phyloP scores from a whole-genome alignment of 2,888 invertebrate genomes.

The Taenaris catops region DNA sequence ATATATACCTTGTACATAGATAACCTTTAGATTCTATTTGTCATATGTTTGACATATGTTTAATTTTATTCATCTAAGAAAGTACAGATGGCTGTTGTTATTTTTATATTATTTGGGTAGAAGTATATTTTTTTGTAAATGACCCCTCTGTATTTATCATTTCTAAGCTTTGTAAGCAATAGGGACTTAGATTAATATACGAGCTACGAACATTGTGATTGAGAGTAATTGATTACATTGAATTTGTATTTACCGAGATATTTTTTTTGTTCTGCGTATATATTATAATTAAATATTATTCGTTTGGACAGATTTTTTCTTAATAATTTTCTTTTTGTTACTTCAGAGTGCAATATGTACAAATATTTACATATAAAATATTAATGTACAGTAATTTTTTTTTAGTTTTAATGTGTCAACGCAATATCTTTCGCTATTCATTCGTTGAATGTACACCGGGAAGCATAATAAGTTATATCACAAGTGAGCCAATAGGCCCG shows the following conservation, averaged over 20 bases:
- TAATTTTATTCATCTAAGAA: conserved; percentile 79
- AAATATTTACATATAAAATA: conserved; percentile 82
- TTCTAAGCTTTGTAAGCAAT: conserved; percentile 75
- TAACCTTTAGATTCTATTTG: conserved; percentile 72
- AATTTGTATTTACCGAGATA: conserved; percentile 64
- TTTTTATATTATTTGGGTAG: conserved; percentile 80
- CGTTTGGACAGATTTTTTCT: conserved; percentile 67
- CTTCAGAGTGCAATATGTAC: conserved; percentile 87
- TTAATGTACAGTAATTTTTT: conserved; percentile 72
- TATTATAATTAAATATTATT: conserved; percentile 54
- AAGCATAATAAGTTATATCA: conserved; percentile 73
- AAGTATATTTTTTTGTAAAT: conserved; percentile 78
- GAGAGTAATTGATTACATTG: conserved; percentile 49
- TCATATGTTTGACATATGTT: conserved; percentile 79
- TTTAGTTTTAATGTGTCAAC: conserved; percentile 77
- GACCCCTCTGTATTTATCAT: conserved; percentile 79
- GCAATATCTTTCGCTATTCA: conserved; percentile 66
- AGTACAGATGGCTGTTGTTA: conserved; percentile 80
- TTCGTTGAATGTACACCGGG: conserved; percentile 70
- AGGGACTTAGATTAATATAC: conserved; percentile 72
- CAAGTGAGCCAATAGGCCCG: conserved; percentile 50
- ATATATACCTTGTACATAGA: conserved; percentile 68
- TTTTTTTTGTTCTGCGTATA: conserved; percentile 52
- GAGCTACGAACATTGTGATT: conserved; percentile 77
- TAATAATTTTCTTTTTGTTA: conserved; percentile 71